Base-by-base conservation (phyloP, 2,113 vertebrate genomes). In the Probosciger aterrimus region DNA sequence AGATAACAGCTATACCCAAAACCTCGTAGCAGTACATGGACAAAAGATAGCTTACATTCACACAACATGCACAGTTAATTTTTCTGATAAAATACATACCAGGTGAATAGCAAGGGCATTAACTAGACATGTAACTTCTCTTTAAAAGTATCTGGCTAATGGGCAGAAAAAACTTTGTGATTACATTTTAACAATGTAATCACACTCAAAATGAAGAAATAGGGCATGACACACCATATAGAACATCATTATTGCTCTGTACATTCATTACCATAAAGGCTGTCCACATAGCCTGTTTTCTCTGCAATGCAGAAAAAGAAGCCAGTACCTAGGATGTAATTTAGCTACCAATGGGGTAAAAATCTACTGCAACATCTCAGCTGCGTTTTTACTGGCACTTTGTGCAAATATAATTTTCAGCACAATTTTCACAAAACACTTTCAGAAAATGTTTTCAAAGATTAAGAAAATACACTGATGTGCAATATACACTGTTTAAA, bases 171-270 rank as follows among this genome's bases (percentile, higher is more conserved):
- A 71, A 27, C 59, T 35, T 33, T 31, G 67, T 44, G 74, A 65
- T 8, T 96, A 75, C 95, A 91, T 73, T 6, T 92, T 96, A 90
- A 91, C 96, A 57, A 59, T 14, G 55, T 59, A 59, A 23, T n/a
- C 55, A 89, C 96, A 96, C 92, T 96, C 93, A 93, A 64, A 83
- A 90, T 75, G 9, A 96, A 94, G 95, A 97, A 96, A 95, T 71
- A 82, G 93, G 82, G 74, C 83, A 89, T 33, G 49, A 44, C 16
- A 73, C 7, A 2, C 14, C 22, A 24, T 1, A 27, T 14, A 67
- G 67, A 90, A 57, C 0, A 1, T 28, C 50, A 22, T 65, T 47
- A 84, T 14, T 57, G 62, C 31, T 92, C 69, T 92, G 25, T 13
- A 75, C 5, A 0, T 46, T 69, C 3, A 4, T 41, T 84, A 67